Evolutionary conservation across 1,140 invertebrate genomes (phyloP).

Genomic region (Littorina saxatilis): DNA sequence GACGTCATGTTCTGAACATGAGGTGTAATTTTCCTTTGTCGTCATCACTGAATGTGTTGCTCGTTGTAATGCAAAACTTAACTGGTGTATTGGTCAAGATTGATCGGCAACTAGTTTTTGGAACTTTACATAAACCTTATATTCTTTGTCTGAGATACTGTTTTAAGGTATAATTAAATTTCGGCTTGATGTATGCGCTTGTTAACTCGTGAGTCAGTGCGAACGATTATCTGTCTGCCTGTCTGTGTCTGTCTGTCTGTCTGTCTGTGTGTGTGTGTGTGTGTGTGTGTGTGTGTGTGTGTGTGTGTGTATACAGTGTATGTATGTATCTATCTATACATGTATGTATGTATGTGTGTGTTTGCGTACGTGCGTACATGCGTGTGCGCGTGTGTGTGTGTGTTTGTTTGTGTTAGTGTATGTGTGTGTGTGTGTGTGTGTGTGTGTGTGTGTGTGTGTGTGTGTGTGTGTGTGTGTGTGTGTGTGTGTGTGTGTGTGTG

Average conservation of each 20-base stretch:
- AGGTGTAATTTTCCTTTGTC: neutral
- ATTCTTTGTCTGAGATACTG: too few relatives aligned
- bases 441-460: neutral
- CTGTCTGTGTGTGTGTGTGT: slow-evolving; percentile 19
- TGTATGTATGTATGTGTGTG: too few relatives aligned
- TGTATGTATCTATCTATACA: too few relatives aligned
- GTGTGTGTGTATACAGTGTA: too few relatives aligned
- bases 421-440: neutral
- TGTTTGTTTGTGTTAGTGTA: too few relatives aligned
- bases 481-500: neutral
- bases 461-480: neutral
- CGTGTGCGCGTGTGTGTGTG: too few relatives aligned
- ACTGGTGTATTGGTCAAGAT: neutral
- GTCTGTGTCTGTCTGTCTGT: neutral
- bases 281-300: neutral
- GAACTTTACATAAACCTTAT: too few relatives aligned
- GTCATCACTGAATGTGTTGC: too few relatives aligned
- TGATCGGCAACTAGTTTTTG: neutral
- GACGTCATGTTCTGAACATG: too few relatives aligned
- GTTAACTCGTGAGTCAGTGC: neutral
- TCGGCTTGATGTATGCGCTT: neutral
- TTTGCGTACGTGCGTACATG: too few relatives aligned
- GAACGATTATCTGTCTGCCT: neutral
- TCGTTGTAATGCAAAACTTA: neutral
- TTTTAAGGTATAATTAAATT: too few relatives aligned